Conservation (phyloP, 2,797 vertebrate genomes). For the Emys orbicularis region DNA sequence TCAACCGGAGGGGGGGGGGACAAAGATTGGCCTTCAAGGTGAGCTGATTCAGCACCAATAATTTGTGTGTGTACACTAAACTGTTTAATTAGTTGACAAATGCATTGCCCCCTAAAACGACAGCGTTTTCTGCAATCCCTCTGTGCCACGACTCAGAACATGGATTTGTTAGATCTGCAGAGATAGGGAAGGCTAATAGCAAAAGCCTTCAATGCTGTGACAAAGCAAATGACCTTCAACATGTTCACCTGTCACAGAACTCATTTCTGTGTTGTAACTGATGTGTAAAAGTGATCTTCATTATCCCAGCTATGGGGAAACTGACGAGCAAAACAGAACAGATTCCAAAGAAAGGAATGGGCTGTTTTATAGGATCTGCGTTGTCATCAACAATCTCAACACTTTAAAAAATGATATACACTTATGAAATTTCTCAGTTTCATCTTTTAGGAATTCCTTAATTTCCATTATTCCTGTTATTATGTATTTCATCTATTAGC, state of each 20-base stretch:
- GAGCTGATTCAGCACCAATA: conserved; percentile 71
- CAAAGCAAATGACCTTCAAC: conserved; percentile 5
- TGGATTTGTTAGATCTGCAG: accelerated
- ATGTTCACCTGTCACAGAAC: background rate
- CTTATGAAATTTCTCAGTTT: background rate
- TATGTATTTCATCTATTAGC: background rate
- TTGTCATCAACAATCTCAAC: background rate
- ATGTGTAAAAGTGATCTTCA: conserved; percentile 19
- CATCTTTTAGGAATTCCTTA: background rate
- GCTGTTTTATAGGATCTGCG: background rate
- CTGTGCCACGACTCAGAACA: accelerated
- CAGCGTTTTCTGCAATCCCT: accelerated
- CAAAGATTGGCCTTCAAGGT: conserved; percentile 55
- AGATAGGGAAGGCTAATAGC: accelerated
- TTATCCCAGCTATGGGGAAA: conserved; percentile 5
- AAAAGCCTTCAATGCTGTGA: background rate
- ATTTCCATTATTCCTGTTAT: background rate
- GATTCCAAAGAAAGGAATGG: background rate
- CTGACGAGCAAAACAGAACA: background rate
- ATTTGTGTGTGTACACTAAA: background rate
- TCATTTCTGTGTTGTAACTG: background rate
- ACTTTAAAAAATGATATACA: no score
- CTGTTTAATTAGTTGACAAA: conserved; percentile 41
- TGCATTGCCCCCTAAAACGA: accelerated
- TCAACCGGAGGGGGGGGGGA: conserved; percentile 28